Conservation (phyloP, 2,113 vertebrate species). For the Salvelinus namaycush region DNA sequence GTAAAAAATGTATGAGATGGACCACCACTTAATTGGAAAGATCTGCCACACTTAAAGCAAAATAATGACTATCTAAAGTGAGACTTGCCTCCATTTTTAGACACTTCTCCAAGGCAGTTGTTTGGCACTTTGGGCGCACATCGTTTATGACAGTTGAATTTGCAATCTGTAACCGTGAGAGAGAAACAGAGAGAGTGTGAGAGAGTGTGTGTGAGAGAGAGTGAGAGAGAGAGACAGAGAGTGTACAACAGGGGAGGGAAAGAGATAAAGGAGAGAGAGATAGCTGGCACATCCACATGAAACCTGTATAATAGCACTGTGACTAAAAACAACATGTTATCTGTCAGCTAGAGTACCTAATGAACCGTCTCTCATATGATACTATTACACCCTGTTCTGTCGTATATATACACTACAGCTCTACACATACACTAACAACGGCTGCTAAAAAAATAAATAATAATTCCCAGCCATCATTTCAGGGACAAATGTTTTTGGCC, state of each 20-base stretch:
- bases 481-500: no score
- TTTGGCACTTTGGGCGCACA: conserved; percentile 95
- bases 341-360: no score
- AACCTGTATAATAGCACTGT: no score
- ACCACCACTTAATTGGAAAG: not conserved
- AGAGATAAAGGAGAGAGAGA: not conserved
- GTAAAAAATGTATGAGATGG: not conserved
- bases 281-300: not conserved
- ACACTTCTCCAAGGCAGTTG: conserved; percentile 95
- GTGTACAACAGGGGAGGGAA: not conserved
- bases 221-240: conserved; percentile 8
- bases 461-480: no score
- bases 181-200: conserved; percentile 21
- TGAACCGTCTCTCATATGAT: no score
- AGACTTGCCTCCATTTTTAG: conserved; percentile 88
- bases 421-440: no score
- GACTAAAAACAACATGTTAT: no score
- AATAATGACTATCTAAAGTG: not conserved
- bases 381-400: no score
- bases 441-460: no score
- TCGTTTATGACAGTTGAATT: conserved; percentile 97
- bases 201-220: conserved; percentile 21
- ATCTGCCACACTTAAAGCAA: not conserved
- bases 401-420: no score
- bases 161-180: conserved; percentile 80